Conservation (phyloP, 1,140 invertebrate species). For the Medauroidea extradentata region DNA sequence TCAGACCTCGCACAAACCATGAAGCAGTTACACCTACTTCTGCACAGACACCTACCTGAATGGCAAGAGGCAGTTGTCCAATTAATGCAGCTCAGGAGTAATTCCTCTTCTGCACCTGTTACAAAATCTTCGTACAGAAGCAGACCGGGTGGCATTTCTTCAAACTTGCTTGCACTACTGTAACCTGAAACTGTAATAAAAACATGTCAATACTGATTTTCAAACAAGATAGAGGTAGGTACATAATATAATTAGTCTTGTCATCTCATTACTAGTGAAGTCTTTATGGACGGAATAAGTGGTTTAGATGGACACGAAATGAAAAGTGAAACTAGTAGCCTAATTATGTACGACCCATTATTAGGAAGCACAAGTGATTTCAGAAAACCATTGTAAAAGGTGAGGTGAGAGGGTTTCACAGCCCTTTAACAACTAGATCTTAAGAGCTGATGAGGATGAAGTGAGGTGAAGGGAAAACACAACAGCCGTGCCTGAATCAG, state of each 20-base stretch:
- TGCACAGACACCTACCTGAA: neutral
- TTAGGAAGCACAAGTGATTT: too few species aligned
- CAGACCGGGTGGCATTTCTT: slow-evolving; percentile 63
- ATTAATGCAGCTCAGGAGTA: slow-evolving; percentile 58
- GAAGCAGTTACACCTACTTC: neutral
- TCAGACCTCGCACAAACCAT: neutral
- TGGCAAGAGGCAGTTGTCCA: slow-evolving; percentile 41
- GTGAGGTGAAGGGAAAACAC: too few species aligned
- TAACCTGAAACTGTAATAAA: slow-evolving; percentile 41
- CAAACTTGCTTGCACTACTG: slow-evolving; percentile 26
- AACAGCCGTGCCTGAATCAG: too few species aligned
- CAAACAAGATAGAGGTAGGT: neutral
- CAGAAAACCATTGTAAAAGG: too few species aligned
- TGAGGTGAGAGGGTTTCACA: too few species aligned
- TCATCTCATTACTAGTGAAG: neutral
- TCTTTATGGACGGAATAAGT: too few species aligned
- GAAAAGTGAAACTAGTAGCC: too few species aligned
- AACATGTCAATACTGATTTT: too few species aligned
- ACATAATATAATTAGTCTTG: neutral
- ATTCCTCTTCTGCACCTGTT: slow-evolving; percentile 61
- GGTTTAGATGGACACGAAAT: too few species aligned
- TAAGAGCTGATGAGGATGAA: too few species aligned
- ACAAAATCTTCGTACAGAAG: slow-evolving; percentile 70
- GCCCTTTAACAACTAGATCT: too few species aligned
- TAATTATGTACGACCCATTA: too few species aligned